Evolutionary conservation across 2,797 vertebrate species (phyloP).

Genomic region (Pseudochirops corinnae): DNA sequence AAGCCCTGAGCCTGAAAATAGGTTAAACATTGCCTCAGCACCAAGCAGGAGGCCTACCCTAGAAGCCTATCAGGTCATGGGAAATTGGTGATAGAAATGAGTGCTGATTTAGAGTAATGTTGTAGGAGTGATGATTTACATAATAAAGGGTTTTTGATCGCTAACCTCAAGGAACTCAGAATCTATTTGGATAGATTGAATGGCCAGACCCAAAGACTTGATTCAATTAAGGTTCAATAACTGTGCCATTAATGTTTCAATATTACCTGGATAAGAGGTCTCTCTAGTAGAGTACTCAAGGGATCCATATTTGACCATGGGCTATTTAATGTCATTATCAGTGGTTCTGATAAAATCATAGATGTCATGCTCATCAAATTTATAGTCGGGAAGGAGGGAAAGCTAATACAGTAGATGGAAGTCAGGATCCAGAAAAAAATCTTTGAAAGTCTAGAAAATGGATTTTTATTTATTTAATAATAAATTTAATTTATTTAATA

Average conservation of each 20-base stretch:
- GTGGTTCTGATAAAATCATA: background rate
- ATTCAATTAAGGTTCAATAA: background rate
- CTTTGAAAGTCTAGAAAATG: background rate
- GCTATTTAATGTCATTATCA: background rate
- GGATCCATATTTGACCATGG: background rate
- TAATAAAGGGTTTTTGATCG: background rate
- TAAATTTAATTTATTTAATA: too few species aligned
- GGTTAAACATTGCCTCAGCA: background rate
- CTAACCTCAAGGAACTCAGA: background rate
- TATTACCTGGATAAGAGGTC: background rate
- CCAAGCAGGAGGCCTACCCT: background rate
- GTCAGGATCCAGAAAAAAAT: background rate
- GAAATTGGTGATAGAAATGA: slow-evolving; percentile 1
- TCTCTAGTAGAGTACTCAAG: background rate
- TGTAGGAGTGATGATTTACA: slow-evolving; percentile 16
- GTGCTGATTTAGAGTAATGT: background rate
- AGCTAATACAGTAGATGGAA: background rate
- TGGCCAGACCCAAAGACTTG: background rate
- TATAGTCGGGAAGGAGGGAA: background rate
- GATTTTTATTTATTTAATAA: too few species aligned
- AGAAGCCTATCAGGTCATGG: background rate
- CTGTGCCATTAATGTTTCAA: background rate
- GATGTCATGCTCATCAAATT: background rate
- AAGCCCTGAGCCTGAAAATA: background rate
- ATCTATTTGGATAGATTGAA: background rate